phyloP scores from a whole-genome alignment of 2,113 vertebrate species.

The Rhinolophus sinicus region DNA sequence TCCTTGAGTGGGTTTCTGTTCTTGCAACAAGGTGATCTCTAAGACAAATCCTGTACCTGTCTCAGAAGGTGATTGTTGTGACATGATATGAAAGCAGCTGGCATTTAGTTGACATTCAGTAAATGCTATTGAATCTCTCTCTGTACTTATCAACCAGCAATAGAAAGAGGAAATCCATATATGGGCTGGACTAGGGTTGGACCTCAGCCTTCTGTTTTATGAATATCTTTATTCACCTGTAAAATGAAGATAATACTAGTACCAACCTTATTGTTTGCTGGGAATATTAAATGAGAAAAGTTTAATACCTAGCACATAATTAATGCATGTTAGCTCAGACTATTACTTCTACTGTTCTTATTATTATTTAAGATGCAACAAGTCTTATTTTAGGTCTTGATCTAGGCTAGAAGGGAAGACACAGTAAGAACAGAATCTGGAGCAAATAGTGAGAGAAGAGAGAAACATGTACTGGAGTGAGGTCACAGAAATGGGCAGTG shows the following conservation, averaged over 20 bases:
- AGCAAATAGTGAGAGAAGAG: neutral
- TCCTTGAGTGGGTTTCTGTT: constrained; percentile 26
- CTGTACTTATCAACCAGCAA: constrained; percentile 17
- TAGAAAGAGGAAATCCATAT: constrained; percentile 5
- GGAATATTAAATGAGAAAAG: neutral
- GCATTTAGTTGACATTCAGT: constrained; percentile 38
- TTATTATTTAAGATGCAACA: neutral
- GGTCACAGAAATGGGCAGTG: neutral
- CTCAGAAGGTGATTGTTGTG: constrained; percentile 69
- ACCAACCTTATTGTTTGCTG: neutral
- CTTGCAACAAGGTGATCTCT: constrained; percentile 7
- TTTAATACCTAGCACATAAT: neutral
- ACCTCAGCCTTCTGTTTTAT: neutral
- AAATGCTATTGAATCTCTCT: neutral
- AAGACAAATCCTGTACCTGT: constrained; percentile 53
- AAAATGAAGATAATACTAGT: neutral
- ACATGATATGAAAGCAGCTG: constrained; percentile 62
- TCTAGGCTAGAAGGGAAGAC: neutral
- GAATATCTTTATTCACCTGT: neutral
- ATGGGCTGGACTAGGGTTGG: neutral
- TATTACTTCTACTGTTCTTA: neutral
- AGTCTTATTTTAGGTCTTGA: neutral
- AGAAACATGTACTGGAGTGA: neutral
- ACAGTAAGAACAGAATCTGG: neutral
- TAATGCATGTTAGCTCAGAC: neutral